phyloP scores from a whole-genome alignment of 2,888 invertebrate genomes.

The Scaptomyza reducta region DNA sequence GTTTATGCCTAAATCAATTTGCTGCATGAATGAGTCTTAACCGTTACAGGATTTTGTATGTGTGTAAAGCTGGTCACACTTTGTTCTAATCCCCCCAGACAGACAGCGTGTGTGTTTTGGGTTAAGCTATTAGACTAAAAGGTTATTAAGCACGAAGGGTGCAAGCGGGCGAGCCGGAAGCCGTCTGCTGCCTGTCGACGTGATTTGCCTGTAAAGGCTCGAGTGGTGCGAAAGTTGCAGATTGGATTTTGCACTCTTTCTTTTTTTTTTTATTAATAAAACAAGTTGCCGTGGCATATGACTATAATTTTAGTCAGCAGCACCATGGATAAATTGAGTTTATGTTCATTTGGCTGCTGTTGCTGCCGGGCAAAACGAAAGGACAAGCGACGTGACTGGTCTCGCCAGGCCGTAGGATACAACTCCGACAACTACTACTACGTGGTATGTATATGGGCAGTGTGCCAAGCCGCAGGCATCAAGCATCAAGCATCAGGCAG shows the following conservation, averaged over 20 bases:
- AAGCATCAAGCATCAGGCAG: conserved; percentile 15
- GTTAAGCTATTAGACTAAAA: conserved; percentile 69
- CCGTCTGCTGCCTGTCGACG: conserved; percentile 42
- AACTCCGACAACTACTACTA: background rate
- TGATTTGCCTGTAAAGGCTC: conserved; percentile 57
- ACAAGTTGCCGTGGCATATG: conserved; percentile 55
- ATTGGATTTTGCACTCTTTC: conserved; percentile 66
- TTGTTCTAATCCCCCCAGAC: conserved; percentile 23
- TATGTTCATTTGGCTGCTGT: conserved; percentile 36
- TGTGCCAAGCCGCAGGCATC: conserved; percentile 42
- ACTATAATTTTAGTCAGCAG: conserved; percentile 44
- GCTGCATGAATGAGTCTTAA: conserved; percentile 74
- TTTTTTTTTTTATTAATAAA: conserved; percentile 67
- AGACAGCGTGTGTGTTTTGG: conserved; percentile 24
- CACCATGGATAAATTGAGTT: conserved; percentile 56
- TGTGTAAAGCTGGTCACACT: conserved; percentile 46
- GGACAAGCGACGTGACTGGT: conserved; percentile 28
- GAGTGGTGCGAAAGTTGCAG: conserved; percentile 21
- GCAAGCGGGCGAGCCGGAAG: no score
- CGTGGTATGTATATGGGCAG: conserved; percentile 24
- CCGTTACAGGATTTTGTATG: conserved; percentile 34
- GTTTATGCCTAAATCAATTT: conserved; percentile 81
- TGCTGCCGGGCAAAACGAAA: background rate
- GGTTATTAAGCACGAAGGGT: conserved; percentile 57
- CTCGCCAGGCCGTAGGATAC: conserved; percentile 3